These are phyloP conservation scores for Escarpia spicata DNA, from an alignment of 2,888 invertebrate genomes.

Conservation along the genomic window DNA sequence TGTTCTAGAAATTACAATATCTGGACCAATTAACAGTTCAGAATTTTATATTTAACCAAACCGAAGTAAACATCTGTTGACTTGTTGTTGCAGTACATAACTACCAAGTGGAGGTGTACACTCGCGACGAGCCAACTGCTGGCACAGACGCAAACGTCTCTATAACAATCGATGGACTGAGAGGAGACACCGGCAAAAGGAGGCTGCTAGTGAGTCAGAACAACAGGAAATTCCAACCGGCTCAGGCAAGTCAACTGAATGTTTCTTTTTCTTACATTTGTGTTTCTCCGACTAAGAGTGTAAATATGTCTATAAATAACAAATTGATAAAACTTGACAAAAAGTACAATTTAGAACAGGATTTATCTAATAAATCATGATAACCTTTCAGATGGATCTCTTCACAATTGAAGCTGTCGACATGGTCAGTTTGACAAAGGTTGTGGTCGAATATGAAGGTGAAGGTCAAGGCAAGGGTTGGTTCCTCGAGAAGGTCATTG, in stretches of 20 bases:
- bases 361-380: too few relatives aligned
- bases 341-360: too few relatives aligned
- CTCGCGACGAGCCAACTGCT: conserved; percentile 41
- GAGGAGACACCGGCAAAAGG: conserved; percentile 44
- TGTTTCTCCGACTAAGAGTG: too few relatives aligned
- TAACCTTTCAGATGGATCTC: conserved; percentile 34
- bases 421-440: conserved; percentile 38
- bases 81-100: conserved; percentile 28
- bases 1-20: too few relatives aligned
- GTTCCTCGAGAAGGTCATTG: conserved; percentile 53
- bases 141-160: conserved; percentile 45
- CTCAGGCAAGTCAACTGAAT: too few relatives aligned
- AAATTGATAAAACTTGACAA: too few relatives aligned
- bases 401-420: conserved; percentile 42
- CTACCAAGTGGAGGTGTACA: conserved; percentile 49
- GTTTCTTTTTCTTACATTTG: too few relatives aligned
- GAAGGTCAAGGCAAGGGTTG: conserved; percentile 53
- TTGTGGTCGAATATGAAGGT: conserved; percentile 58
- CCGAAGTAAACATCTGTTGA: too few relatives aligned
- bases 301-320: too few relatives aligned
- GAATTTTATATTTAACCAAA: too few relatives aligned
- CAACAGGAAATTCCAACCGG: conserved; percentile 46
- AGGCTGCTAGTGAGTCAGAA: conserved; percentile 50
- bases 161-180: conserved; percentile 39
- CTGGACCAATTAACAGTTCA: too few relatives aligned